A percentile compares a stretch with the other conserved stretches of the same genome.
Evolutionary conservation across 2,113 vertebrate species (phyloP).

Genomic region (Actenoides hombroni): DNA sequence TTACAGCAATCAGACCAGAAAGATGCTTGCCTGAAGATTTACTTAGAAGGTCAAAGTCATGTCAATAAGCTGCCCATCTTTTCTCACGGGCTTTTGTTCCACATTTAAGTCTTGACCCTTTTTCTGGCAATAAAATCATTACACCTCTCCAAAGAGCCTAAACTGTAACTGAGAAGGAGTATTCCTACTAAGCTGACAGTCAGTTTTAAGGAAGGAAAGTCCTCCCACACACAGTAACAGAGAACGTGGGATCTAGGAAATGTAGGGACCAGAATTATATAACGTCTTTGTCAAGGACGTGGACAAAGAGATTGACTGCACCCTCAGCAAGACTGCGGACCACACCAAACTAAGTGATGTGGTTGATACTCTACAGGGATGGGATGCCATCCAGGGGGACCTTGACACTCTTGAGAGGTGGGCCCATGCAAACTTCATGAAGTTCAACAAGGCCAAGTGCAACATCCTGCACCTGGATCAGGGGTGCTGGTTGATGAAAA

Average conservation of each 20-base stretch:
- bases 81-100: neutral
- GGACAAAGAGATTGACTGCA: neutral
- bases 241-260: neutral
- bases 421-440: neutral
- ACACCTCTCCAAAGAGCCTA: neutral
- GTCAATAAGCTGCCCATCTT: neutral
- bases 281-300: neutral
- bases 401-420: neutral
- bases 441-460: neutral
- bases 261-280: neutral
- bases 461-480: accelerated
- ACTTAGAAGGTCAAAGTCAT: neutral
- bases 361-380: neutral
- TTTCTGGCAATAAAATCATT: neutral
- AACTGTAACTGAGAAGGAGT: neutral
- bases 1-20: neutral
- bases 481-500: neutral
- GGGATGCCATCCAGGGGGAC: neutral
- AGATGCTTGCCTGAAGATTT: neutral
- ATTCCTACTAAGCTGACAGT: neutral
- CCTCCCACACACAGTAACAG: neutral
- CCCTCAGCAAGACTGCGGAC: neutral
- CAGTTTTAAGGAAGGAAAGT: neutral
- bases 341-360: neutral
- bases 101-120: neutral